phyloP scores from a whole-genome alignment of 1,140 invertebrate species.

The Drosophila erecta region DNA sequence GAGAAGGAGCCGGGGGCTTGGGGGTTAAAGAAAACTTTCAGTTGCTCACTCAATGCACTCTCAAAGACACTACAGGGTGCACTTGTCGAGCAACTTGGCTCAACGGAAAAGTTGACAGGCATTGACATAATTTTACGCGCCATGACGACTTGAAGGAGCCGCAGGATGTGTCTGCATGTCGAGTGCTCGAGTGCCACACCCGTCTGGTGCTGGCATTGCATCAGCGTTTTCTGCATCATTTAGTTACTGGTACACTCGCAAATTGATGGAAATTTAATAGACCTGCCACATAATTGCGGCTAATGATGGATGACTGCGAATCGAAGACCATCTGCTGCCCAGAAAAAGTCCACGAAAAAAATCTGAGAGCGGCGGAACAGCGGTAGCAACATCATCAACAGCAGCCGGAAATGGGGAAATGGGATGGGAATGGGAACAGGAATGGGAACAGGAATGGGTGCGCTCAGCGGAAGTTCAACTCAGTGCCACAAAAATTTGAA shows the following conservation, averaged over 20 bases:
- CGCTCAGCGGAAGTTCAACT: constrained; percentile 72
- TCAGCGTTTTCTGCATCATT: constrained; percentile 74
- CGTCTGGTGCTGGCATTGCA: constrained; percentile 1
- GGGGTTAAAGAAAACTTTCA: constrained; percentile 52
- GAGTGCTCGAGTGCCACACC: constrained; percentile 48
- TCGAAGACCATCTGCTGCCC: constrained; percentile 43
- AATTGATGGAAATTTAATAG: constrained; percentile 67
- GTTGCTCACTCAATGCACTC: constrained; percentile 72
- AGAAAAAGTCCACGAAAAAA: constrained; percentile 7
- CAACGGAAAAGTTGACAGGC: constrained; percentile 77
- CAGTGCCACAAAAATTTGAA: constrained; percentile 81
- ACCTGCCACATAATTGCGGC: constrained; percentile 73
- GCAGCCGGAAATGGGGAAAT: constrained; percentile 60
- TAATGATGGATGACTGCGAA: constrained; percentile 71
- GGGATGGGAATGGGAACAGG: constrained; percentile 3
- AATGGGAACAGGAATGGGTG: constrained; percentile 5
- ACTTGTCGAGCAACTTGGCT: constrained; percentile 55
- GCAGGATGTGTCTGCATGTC: constrained; percentile 59
- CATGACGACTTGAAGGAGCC: constrained; percentile 71
- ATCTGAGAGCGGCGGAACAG: constrained; percentile 1
- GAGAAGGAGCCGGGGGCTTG: not conserved
- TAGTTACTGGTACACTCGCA: constrained; percentile 36
- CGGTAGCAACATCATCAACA: constrained; percentile 60
- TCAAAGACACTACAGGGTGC: constrained; percentile 68
- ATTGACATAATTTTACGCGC: constrained; percentile 83